A percentile compares a stretch with the other conserved stretches of the same genome.
Evolutionary conservation across 1,140 invertebrate species (phyloP).

Genomic region (Drosophila equinoxialis): DNA sequence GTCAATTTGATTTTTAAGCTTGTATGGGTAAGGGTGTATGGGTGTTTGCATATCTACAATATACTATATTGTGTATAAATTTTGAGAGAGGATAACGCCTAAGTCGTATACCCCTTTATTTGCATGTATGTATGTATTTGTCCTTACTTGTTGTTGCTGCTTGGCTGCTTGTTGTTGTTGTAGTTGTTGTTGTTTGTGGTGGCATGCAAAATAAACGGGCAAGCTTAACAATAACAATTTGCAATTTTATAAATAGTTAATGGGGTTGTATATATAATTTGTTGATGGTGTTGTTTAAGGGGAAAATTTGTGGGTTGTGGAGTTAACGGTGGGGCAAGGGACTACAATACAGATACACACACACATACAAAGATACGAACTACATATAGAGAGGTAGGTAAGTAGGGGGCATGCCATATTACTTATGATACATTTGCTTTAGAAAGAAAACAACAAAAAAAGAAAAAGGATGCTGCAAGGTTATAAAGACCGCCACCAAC

Average conservation of each 20-base stretch:
- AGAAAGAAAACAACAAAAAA: not conserved
- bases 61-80: not conserved
- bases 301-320: not conserved
- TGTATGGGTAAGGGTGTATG: not conserved
- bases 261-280: constrained; percentile 36
- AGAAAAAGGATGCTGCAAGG: not conserved
- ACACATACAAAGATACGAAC: not conserved
- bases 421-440: constrained; percentile 5
- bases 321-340: not conserved
- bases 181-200: constrained; percentile 44
- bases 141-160: constrained; percentile 47
- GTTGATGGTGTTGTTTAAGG: constrained; percentile 24
- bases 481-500: not conserved
- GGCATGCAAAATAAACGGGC: constrained; percentile 76
- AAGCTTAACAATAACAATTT: constrained; percentile 80
- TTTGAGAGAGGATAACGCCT: constrained; percentile 28
- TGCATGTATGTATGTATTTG: constrained; percentile 2
- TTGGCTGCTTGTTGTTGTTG: constrained; percentile 47
- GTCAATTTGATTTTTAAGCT: not conserved
- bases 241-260: constrained; percentile 80
- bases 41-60: no score
- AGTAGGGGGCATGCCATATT: not conserved
- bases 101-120: constrained; percentile 43
- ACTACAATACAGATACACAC: not conserved
- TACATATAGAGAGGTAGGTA: no score